Conservation (phyloP, 1,140 invertebrate genomes). For the Tyrophagus putrescentiae region DNA sequence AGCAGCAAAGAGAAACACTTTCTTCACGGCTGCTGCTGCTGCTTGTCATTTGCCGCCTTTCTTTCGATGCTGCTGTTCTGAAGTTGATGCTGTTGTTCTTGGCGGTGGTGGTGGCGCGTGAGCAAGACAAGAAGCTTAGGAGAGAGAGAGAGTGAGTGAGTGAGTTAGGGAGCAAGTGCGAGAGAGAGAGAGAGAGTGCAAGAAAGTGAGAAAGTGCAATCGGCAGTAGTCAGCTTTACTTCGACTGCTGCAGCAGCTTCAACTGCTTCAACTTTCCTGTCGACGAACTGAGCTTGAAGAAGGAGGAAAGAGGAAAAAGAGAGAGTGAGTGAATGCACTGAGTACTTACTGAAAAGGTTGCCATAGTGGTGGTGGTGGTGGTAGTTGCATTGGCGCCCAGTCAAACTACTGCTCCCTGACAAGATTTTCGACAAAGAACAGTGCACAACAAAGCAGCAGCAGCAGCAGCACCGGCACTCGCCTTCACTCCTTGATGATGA, state of each 20-base stretch:
- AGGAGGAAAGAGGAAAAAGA: no score
- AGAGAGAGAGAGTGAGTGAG: conserved; percentile 12
- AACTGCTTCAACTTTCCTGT: no score
- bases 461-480: not conserved
- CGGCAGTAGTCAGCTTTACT: not conserved
- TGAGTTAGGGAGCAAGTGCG: conserved; percentile 6
- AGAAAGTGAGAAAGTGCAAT: not conserved
- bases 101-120: not conserved
- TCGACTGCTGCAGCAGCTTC: no score
- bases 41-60: not conserved
- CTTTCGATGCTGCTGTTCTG: not conserved
- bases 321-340: no score
- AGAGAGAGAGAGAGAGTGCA: conserved; percentile 6
- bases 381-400: no score
- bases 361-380: no score
- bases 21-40: not conserved
- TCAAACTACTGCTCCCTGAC: no score
- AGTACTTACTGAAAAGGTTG: no score
- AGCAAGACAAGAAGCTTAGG: conserved; percentile 12
- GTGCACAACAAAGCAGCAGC: no score
- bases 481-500: not conserved
- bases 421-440: no score
- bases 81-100: not conserved
- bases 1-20: conserved; percentile 16
- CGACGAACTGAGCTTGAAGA: no score